phyloP scores from a whole-genome alignment of 2,888 invertebrate species.

The Tipula helvola region DNA sequence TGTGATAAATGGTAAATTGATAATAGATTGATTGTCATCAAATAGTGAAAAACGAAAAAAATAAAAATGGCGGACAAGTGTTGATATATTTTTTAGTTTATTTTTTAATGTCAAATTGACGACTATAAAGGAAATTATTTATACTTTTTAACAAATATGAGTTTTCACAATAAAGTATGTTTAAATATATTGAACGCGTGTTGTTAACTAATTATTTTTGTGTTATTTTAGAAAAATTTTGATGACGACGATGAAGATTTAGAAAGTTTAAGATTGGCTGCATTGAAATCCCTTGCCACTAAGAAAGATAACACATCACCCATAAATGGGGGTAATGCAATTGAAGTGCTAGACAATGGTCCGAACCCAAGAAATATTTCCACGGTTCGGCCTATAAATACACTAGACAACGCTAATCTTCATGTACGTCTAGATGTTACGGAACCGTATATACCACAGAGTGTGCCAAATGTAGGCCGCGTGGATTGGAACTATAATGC shows the following conservation, averaged over 20 bases:
- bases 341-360: background rate
- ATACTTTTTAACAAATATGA: background rate
- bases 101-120: background rate
- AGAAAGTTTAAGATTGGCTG: slow-evolving; percentile 18
- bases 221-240: background rate
- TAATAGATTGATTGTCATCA: background rate
- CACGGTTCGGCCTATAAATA: background rate
- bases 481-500: background rate
- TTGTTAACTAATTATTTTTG: background rate
- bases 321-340: background rate
- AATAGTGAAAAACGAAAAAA: background rate
- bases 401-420: background rate
- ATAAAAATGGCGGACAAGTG: background rate
- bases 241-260: slow-evolving; percentile 20
- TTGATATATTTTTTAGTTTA: slow-evolving; percentile 4
- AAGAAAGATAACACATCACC: slow-evolving; percentile 16
- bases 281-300: slow-evolving; percentile 18
- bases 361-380: background rate
- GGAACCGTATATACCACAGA: slow-evolving; percentile 18
- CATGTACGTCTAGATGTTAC: slow-evolving; percentile 14
- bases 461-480: background rate
- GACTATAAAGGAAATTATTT: background rate
- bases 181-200: background rate
- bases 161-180: background rate
- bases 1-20: background rate